Percentiles rank a stretch among this genome's conserved stretches.
Evolutionary conservation across 2,888 invertebrate species (phyloP).

Genomic region (Selenia dentaria): DNA sequence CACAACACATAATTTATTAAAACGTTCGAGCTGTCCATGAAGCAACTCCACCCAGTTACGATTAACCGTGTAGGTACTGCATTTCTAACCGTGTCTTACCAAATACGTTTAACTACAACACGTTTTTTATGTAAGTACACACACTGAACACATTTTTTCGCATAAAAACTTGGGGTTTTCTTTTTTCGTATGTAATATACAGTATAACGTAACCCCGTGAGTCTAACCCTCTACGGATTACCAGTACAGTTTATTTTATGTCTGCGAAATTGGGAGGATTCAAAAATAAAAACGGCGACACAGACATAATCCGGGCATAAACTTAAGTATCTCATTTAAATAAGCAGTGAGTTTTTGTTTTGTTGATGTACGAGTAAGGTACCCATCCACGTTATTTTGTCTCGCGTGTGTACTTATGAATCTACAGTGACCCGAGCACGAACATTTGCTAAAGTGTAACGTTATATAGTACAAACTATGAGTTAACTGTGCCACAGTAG

Average conservation of each 20-base stretch:
- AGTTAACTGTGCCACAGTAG: no score
- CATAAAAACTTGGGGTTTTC: conserved; percentile 46
- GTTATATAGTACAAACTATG: no score
- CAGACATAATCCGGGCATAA: conserved; percentile 37
- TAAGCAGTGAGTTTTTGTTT: conserved; percentile 34
- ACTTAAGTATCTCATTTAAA: conserved; percentile 38
- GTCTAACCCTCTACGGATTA: conserved; percentile 54
- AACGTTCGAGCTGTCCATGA: conserved; percentile 19
- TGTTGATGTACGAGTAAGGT: conserved; percentile 24
- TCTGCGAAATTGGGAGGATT: conserved; percentile 55
- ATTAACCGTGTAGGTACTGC: conserved; percentile 20
- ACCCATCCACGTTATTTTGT: conserved; percentile 13
- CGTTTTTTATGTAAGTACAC: conserved; percentile 39
- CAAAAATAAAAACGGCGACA: conserved; percentile 52
- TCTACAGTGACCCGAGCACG: no score
- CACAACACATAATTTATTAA: no score
- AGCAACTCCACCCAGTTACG: conserved; percentile 24
- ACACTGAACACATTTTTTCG: conserved; percentile 43
- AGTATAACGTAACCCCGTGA: conserved; percentile 41
- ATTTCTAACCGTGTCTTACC: conserved; percentile 32
- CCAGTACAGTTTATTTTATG: conserved; percentile 51
- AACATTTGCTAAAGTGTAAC: no score
- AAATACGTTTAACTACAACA: conserved; percentile 33
- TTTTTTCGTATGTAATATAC: conserved; percentile 49
- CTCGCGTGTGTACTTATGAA: conserved; percentile 1